phyloP scores from a whole-genome alignment of 2,888 invertebrate genomes.

The Caenorhabditis sinica region DNA sequence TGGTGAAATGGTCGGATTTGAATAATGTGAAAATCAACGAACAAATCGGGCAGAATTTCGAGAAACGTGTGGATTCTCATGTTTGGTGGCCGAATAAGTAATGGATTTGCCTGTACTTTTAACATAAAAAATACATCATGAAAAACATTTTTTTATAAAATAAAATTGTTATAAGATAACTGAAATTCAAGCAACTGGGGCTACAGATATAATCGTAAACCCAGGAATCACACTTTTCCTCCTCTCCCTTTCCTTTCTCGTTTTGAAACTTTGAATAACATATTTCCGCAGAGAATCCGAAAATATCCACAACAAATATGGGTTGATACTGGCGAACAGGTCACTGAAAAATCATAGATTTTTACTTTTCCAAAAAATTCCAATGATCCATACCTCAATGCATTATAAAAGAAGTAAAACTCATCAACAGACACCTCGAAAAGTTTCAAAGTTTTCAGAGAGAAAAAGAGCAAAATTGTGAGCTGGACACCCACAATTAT shows the following conservation, averaged over 20 bases:
- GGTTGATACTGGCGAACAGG: conserved; percentile 42
- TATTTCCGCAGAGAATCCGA: conserved; percentile 47
- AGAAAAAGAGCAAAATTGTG: conserved; percentile 28
- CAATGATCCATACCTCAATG: conserved; percentile 18
- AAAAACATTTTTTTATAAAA: too few species aligned
- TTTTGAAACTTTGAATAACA: neutral
- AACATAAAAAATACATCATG: too few species aligned
- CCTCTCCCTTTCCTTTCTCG: neutral
- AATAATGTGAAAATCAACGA: conserved; percentile 75
- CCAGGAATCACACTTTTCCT: too few species aligned
- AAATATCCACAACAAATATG: conserved; percentile 53
- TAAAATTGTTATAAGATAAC: too few species aligned
- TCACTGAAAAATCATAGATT: conserved; percentile 28
- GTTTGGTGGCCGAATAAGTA: conserved; percentile 80
- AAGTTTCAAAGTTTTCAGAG: conserved; percentile 12
- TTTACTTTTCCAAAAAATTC: neutral
- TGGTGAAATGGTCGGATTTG: conserved; percentile 76
- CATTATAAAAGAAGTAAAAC: conserved; percentile 52
- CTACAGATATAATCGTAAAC: too few species aligned
- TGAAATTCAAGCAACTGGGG: too few species aligned
- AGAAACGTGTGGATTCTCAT: conserved; percentile 79
- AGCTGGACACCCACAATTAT: conserved; percentile 49
- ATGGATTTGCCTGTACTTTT: neutral
- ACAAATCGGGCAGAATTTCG: conserved; percentile 79
- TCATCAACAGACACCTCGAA: conserved; percentile 28